phyloP scores from a whole-genome alignment of 1,140 invertebrate species.

The Physella acuta region DNA sequence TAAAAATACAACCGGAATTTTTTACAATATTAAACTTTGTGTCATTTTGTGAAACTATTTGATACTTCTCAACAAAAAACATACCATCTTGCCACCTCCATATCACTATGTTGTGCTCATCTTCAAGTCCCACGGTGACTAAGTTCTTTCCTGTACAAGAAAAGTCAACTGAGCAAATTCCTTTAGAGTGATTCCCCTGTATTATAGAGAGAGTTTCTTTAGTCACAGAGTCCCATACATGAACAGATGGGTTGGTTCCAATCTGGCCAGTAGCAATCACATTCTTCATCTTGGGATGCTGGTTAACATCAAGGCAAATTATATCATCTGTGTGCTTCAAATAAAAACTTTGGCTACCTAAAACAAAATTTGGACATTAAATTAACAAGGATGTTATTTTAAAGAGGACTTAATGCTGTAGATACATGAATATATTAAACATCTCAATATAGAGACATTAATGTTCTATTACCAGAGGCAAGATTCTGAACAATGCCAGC shows the following conservation, averaged over 20 bases:
- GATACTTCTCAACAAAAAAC: slow-evolving; percentile 9
- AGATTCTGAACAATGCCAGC: slow-evolving; percentile 56
- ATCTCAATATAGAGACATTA: too few relatives aligned
- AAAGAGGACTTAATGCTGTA: too few relatives aligned
- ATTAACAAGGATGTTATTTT: too few relatives aligned
- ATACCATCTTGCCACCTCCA: slow-evolving; percentile 61
- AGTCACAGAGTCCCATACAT: slow-evolving; percentile 57
- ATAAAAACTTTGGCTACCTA: slow-evolving; percentile 60
- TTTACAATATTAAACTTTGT: background rate
- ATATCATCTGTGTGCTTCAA: slow-evolving; percentile 61
- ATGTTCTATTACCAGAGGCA: background rate
- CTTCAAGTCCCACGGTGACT: slow-evolving; percentile 56
- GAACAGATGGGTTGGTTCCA: slow-evolving; percentile 52
- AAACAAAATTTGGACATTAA: slow-evolving; percentile 22
- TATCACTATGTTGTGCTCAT: slow-evolving; percentile 54
- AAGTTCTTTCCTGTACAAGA: slow-evolving; percentile 59
- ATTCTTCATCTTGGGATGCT: slow-evolving; percentile 56
- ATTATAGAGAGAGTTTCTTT: slow-evolving; percentile 57
- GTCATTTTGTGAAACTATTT: background rate
- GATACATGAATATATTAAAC: too few relatives aligned
- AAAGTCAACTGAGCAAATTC: slow-evolving; percentile 58
- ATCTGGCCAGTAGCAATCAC: slow-evolving; percentile 60
- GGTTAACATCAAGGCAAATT: slow-evolving; percentile 58
- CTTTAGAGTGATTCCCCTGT: slow-evolving; percentile 49
- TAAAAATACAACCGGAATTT: slow-evolving; percentile 24